Conservation (phyloP, 2,113 vertebrate genomes). For the Neogale vison region DNA sequence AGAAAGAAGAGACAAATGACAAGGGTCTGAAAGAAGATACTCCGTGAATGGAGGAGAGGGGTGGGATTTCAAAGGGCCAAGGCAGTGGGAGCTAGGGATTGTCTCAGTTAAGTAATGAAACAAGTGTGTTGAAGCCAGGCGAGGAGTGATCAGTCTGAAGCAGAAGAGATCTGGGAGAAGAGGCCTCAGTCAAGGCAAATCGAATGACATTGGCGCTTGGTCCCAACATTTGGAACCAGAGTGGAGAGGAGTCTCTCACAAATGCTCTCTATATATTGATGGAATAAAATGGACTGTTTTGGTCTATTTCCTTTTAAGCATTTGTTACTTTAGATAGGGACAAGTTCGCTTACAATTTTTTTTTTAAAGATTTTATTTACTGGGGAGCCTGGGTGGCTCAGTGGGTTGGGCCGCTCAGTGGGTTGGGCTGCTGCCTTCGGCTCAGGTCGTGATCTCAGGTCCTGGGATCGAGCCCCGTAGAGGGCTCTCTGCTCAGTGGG, state of each 20-base stretch:
- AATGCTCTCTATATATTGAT: background rate
- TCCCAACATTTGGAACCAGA: background rate
- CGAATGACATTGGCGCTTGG: background rate
- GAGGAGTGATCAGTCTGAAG: background rate
- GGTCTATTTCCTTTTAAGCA: background rate
- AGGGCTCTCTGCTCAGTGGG: too few relatives aligned
- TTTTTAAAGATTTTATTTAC: background rate
- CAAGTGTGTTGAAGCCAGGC: background rate
- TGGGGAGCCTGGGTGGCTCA: too few relatives aligned
- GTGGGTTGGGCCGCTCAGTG: too few relatives aligned
- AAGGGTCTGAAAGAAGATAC: background rate
- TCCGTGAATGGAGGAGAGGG: background rate
- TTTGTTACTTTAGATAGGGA: background rate
- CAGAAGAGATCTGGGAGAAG: background rate
- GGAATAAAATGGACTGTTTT: background rate
- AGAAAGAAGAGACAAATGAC: background rate
- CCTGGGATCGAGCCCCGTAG: too few relatives aligned
- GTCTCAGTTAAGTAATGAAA: background rate
- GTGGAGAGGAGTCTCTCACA: background rate
- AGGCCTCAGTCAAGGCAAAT: background rate
- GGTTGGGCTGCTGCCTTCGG: too few relatives aligned
- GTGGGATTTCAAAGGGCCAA: background rate
- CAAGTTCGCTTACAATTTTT: conserved; percentile 12
- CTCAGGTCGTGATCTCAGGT: too few relatives aligned
- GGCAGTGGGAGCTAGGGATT: background rate